Conservation (phyloP, 1,140 invertebrate species). For the Anastrepha obliqua region DNA sequence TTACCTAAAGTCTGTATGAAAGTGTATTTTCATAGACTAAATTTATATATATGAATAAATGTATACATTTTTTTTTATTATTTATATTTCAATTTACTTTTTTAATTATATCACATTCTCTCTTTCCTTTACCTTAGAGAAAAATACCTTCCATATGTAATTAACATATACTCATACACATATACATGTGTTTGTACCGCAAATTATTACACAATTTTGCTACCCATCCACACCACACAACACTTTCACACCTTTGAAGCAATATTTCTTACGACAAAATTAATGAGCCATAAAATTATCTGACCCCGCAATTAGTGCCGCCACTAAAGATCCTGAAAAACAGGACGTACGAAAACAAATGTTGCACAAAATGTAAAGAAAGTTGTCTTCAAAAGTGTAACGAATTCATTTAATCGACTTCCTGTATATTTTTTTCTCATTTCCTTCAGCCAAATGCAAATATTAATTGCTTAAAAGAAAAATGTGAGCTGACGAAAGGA, state of each 20-base stretch:
- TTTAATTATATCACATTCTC: too few relatives aligned
- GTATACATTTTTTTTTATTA: too few relatives aligned
- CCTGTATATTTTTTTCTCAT: neutral
- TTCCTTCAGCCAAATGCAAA: neutral
- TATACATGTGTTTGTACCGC: too few relatives aligned
- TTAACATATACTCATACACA: too few relatives aligned
- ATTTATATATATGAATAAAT: too few relatives aligned
- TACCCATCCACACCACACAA: neutral
- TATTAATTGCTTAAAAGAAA: constrained; percentile 28
- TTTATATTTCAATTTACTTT: too few relatives aligned
- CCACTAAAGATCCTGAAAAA: constrained; percentile 30
- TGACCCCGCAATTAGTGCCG: constrained; percentile 2
- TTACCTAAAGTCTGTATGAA: too few relatives aligned
- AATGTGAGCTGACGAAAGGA: too few relatives aligned
- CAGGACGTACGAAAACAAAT: constrained; percentile 10
- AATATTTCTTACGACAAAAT: neutral
- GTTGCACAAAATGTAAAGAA: neutral
- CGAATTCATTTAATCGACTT: constrained; percentile 9
- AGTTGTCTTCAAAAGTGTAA: neutral
- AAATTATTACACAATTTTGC: neutral
- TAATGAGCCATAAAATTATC: constrained; percentile 24
- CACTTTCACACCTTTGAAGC: neutral
- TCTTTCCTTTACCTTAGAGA: too few relatives aligned
- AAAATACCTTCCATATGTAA: too few relatives aligned
- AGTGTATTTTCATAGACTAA: too few relatives aligned